A percentile compares a stretch with the other conserved stretches of the same genome.
Evolutionary conservation across 2,797 vertebrate genomes (phyloP).

Genomic region (Rhincodon typus): DNA sequence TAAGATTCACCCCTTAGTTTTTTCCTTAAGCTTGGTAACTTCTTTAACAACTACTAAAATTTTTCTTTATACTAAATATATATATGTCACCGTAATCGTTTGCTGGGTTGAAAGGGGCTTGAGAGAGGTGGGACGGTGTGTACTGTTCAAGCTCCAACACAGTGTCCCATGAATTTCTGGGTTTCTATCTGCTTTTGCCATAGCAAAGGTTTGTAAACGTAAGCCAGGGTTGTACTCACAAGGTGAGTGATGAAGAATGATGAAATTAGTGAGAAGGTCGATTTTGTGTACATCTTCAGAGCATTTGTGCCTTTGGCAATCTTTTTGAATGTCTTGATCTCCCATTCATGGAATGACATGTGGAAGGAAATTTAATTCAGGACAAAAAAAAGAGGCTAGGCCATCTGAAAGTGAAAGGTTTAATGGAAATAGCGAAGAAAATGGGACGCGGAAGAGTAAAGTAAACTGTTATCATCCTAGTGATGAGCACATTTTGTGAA

Average conservation of each 20-base stretch:
- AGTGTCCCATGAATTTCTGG: neutral
- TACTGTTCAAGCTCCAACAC: neutral
- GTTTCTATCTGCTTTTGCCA: neutral
- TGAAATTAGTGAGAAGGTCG: neutral
- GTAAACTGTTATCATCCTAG: neutral
- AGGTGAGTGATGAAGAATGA: neutral
- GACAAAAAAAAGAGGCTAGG: neutral
- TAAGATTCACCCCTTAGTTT: too few relatives aligned
- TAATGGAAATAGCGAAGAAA: neutral
- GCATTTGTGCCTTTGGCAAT: neutral
- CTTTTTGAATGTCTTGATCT: neutral
- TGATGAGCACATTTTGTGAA: neutral
- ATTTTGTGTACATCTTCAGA: neutral
- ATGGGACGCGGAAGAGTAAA: neutral
- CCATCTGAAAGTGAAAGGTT: conserved; percentile 8
- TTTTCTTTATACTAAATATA: too few relatives aligned
- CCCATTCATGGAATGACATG: neutral
- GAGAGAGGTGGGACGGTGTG: neutral
- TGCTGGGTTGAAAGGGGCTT: neutral
- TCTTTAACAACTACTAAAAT: too few relatives aligned
- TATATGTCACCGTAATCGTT: neutral
- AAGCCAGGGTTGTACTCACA: neutral
- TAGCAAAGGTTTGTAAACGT: neutral
- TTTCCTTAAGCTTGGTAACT: too few relatives aligned
- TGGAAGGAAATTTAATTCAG: neutral